phyloP scores from a whole-genome alignment of 2,113 vertebrate genomes.

The Tangachromis dhanisi region DNA sequence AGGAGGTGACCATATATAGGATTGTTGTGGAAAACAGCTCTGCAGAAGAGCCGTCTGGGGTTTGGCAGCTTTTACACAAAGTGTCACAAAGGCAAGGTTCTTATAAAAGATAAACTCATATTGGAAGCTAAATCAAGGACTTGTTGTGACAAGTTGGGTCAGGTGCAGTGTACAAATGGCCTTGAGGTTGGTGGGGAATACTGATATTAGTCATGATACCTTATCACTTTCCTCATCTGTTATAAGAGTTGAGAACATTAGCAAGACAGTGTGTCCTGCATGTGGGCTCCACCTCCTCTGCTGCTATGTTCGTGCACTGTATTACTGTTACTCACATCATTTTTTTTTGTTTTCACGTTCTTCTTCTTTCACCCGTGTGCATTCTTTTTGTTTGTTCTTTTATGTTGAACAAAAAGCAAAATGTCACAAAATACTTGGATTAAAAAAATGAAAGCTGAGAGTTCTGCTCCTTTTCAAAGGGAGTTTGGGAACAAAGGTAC shows the following conservation, averaged over 20 bases:
- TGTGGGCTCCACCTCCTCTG: not conserved
- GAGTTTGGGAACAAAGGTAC: constrained; percentile 30
- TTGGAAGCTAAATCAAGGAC: not conserved
- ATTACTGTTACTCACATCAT: constrained; percentile 1
- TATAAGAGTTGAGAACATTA: not conserved
- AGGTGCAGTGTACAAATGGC: not conserved
- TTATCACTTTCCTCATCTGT: constrained; percentile 20
- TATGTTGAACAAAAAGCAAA: not conserved
- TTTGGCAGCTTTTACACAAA: not conserved
- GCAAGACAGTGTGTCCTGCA: not conserved
- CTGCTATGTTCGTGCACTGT: not conserved
- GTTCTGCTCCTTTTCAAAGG: constrained; percentile 2
- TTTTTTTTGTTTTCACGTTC: not conserved
- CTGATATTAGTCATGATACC: not conserved
- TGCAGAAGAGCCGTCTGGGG: not conserved
- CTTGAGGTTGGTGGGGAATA: not conserved
- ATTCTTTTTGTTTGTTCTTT: not conserved
- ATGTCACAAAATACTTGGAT: not conserved
- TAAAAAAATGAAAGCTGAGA: constrained; percentile 12
- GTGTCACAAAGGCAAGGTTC: not conserved
- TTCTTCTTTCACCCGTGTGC: not conserved
- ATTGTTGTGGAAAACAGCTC: not conserved
- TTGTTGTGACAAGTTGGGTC: not conserved
- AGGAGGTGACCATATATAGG: constrained; percentile 49
- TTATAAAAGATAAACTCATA: not conserved